Evolutionary conservation across 2,113 vertebrate genomes (phyloP).

Genomic region (Dasypus novemcinctus): DNA sequence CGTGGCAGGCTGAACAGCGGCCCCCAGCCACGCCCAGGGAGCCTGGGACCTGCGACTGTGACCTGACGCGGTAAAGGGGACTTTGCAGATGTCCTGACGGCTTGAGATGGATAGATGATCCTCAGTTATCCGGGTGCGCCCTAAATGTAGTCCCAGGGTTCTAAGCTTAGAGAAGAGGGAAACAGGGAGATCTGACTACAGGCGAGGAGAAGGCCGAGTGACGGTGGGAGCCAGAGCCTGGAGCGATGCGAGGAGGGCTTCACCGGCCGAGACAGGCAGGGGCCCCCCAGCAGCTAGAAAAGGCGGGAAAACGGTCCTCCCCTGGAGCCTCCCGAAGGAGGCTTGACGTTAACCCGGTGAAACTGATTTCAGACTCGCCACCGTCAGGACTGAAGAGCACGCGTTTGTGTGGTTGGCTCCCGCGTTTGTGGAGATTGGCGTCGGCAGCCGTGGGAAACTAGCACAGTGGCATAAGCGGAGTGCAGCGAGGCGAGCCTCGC

Average conservation of each 20-base stretch:
- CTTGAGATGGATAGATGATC: background rate
- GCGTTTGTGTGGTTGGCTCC: background rate
- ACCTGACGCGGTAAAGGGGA: background rate
- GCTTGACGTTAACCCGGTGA: background rate
- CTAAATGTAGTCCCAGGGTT: background rate
- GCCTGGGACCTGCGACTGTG: background rate
- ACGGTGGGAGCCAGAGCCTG: background rate
- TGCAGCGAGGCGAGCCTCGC: background rate
- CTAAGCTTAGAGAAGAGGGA: background rate
- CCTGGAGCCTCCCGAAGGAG: background rate
- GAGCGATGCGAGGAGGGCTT: background rate
- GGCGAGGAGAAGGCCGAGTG: background rate
- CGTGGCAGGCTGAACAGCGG: background rate
- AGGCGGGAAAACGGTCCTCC: background rate
- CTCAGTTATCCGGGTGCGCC: background rate
- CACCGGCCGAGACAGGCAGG: background rate
- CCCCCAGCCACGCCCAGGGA: background rate
- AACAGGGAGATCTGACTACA: background rate
- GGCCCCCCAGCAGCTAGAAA: background rate
- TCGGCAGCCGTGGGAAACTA: background rate
- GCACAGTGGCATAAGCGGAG: accelerated
- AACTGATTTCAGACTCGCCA: background rate
- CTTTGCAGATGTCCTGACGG: background rate
- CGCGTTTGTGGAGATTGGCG: accelerated
- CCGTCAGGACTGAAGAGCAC: background rate